Conservation (phyloP, 2,113 vertebrate genomes). For the Cryptomyrus ogoouensis region DNA sequence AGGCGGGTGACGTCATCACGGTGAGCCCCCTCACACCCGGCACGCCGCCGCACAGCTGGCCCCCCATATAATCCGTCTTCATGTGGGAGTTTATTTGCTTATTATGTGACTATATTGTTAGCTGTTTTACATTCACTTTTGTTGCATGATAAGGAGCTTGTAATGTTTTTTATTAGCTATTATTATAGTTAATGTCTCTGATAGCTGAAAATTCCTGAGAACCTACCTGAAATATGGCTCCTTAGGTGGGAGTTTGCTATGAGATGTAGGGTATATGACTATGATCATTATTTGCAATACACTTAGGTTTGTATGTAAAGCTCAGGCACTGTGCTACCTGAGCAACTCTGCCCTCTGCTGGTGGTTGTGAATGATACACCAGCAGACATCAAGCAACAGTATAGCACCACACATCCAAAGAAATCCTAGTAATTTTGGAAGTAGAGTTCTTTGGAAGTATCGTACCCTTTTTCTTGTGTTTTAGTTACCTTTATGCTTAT, state of each 20-base stretch:
- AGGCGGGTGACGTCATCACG: constrained; percentile 91
- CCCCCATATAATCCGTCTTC: neutral
- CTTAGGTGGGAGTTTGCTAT: neutral
- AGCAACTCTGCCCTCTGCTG: constrained; percentile 16
- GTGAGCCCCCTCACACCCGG: constrained; percentile 52
- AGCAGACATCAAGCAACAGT: neutral
- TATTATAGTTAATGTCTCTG: neutral
- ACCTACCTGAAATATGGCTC: neutral
- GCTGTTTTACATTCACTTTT: neutral
- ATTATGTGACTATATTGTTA: neutral
- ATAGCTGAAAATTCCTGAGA: neutral
- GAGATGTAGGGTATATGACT: neutral
- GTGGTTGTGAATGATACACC: neutral
- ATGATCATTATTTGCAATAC: neutral
- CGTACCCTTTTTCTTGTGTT: neutral
- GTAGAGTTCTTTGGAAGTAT: neutral
- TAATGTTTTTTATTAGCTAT: neutral
- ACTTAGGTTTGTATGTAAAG: neutral
- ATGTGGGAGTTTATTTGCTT: neutral
- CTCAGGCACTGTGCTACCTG: neutral
- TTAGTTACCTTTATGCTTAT: neutral
- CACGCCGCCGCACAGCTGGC: neutral
- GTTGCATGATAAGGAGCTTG: neutral
- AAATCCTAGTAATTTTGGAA: neutral
- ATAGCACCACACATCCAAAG: neutral